phyloP scores from a whole-genome alignment of 1,140 invertebrate genomes.

The Drosophila nigromelanica region DNA sequence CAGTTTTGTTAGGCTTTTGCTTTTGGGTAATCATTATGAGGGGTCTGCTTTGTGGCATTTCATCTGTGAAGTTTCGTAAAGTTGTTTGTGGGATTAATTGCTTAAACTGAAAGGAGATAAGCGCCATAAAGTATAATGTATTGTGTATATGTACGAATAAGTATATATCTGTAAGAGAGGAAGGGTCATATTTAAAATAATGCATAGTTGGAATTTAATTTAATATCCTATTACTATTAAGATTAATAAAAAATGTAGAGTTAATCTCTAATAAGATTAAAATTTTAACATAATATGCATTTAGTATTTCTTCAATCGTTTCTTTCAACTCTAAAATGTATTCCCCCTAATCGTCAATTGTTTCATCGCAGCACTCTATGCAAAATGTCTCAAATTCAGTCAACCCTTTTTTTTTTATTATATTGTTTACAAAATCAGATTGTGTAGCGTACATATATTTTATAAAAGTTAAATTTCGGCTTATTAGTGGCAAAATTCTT shows the following conservation, averaged over 20 bases:
- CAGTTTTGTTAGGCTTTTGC: conserved; percentile 1
- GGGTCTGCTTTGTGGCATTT: conserved; percentile 18
- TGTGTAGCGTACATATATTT: conserved; percentile 78
- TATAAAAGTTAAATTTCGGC: conserved; percentile 76
- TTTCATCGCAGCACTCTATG: conserved; percentile 23
- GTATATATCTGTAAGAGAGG: too few species aligned
- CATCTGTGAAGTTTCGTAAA: conserved; percentile 15
- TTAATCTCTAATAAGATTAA: too few species aligned
- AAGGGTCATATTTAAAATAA: too few species aligned
- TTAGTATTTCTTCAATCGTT: too few species aligned
- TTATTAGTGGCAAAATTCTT: conserved; percentile 74
- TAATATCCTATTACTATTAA: too few species aligned
- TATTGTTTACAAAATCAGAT: conserved; percentile 75
- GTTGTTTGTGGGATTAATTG: conserved; percentile 20
- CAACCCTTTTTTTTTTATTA: conserved; percentile 45
- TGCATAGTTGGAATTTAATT: too few species aligned
- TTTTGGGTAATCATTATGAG: conserved; percentile 10
- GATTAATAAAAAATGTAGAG: too few species aligned
- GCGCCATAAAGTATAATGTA: background rate
- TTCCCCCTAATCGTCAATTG: too few species aligned
- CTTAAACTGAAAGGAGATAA: conserved; percentile 10
- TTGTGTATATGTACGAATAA: too few species aligned
- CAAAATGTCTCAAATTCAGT: conserved; percentile 37
- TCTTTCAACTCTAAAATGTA: too few species aligned
- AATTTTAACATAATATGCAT: too few species aligned